phyloP scores from a whole-genome alignment of 2,113 vertebrate genomes.

The Neodon shergylaensis region DNA sequence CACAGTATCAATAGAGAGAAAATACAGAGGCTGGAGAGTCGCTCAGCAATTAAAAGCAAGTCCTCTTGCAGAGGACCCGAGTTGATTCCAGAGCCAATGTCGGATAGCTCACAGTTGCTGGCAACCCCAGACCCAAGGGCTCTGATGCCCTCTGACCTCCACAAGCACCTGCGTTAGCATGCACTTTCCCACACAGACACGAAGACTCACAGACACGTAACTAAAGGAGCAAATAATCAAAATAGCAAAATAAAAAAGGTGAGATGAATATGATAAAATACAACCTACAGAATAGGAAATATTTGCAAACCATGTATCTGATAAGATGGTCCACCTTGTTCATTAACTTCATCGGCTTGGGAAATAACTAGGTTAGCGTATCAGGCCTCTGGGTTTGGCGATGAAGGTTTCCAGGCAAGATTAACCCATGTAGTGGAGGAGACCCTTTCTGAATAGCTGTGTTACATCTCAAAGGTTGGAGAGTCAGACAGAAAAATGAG shows the following conservation, averaged over 20 bases:
- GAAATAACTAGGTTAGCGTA: background rate
- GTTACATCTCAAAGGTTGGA: background rate
- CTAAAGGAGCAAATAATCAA: background rate
- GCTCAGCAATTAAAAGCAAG: background rate
- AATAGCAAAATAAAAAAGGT: background rate
- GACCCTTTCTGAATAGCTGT: background rate
- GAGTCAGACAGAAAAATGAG: background rate
- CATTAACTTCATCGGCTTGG: background rate
- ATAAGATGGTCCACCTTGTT: background rate
- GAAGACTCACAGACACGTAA: background rate
- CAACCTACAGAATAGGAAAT: background rate
- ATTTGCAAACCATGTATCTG: background rate
- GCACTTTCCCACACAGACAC: background rate
- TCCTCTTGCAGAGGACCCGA: background rate
- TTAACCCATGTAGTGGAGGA: background rate
- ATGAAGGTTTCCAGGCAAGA: background rate
- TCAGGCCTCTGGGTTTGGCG: background rate
- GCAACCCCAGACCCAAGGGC: background rate
- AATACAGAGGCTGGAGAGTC: background rate
- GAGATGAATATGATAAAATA: background rate
- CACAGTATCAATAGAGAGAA: background rate
- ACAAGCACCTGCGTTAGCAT: background rate
- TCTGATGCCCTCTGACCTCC: background rate
- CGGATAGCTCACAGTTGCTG: background rate
- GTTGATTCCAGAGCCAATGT: background rate